Conservation (phyloP, 1,140 invertebrate genomes). For the Campoletis sonorensis region DNA sequence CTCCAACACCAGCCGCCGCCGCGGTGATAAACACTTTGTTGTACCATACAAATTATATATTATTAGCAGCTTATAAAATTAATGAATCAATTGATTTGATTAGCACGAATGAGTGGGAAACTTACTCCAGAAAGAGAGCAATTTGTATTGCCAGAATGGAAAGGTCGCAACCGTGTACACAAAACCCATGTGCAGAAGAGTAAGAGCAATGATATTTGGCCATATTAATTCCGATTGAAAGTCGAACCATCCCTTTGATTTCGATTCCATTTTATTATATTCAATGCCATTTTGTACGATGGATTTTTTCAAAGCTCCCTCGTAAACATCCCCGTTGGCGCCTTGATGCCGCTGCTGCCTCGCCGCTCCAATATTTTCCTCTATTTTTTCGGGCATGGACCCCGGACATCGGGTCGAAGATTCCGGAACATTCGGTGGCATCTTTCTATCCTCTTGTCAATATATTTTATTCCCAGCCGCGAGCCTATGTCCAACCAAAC, state of each 20-base stretch:
- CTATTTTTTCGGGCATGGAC: conserved; percentile 1
- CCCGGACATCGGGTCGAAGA: background rate
- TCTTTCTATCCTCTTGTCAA: background rate
- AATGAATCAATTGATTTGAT: too few species aligned
- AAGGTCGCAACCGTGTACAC: conserved; percentile 56
- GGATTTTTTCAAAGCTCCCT: background rate
- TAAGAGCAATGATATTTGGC: conserved; percentile 72
- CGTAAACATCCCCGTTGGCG: background rate
- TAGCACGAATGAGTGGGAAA: too few species aligned
- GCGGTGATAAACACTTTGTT: background rate
- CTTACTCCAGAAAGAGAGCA: conserved; percentile 40
- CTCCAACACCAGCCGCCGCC: conserved; percentile 5
- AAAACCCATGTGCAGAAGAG: conserved; percentile 63
- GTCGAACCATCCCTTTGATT: conserved; percentile 27
- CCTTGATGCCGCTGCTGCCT: background rate
- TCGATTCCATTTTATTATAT: background rate
- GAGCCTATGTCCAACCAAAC: too few species aligned
- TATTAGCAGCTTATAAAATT: too few species aligned
- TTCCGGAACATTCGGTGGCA: conserved; percentile 27
- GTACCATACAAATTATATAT: background rate
- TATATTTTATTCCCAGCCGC: too few species aligned
- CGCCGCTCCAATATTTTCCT: background rate
- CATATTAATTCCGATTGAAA: conserved; percentile 70
- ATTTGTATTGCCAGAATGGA: background rate
- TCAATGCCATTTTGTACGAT: background rate